Percentiles rank a stretch among this genome's conserved stretches.
These are phyloP conservation scores for Amblyopsis rosae DNA, from an alignment of 2,113 vertebrate species.

Conservation along the genomic window DNA sequence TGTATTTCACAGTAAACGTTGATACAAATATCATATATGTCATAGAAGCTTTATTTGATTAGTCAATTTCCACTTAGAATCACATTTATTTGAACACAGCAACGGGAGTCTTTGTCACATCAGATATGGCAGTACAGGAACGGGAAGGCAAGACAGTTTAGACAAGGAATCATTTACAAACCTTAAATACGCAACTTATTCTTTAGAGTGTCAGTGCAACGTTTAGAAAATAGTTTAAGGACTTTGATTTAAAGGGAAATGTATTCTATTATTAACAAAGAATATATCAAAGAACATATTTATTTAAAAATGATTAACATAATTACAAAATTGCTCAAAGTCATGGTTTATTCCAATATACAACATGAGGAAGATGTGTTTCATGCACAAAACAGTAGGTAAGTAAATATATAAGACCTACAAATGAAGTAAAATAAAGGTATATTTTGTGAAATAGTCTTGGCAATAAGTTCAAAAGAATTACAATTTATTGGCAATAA, in stretches of 20 bases:
- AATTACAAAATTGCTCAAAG: slow-evolving; percentile 14
- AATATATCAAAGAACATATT: background rate
- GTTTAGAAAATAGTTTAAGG: slow-evolving; percentile 20
- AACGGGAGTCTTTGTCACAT: slow-evolving; percentile 56
- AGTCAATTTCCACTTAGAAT: slow-evolving; percentile 64
- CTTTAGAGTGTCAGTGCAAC: slow-evolving; percentile 22
- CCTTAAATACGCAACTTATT: slow-evolving; percentile 32
- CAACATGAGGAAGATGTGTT: slow-evolving; percentile 4
- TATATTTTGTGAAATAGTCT: slow-evolving; percentile 24
- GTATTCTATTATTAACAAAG: slow-evolving; percentile 15
- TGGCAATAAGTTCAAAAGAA: slow-evolving; percentile 28
- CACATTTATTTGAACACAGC: slow-evolving; percentile 48
- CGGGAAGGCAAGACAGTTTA: slow-evolving; percentile 57
- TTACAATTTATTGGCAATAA: slow-evolving; percentile 18
- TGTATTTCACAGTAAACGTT: background rate
- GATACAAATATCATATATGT: slow-evolving; percentile 10
- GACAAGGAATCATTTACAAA: slow-evolving; percentile 51
- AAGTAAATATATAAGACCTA: slow-evolving; percentile 38
- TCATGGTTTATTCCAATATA: slow-evolving; percentile 1
- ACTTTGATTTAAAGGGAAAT: slow-evolving; percentile 38
- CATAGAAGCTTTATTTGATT: slow-evolving; percentile 71
- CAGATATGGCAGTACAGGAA: slow-evolving; percentile 29
- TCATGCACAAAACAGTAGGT: slow-evolving; percentile 42
- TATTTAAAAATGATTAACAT: slow-evolving; percentile 14
- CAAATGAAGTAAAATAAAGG: slow-evolving; percentile 19